phyloP scores from a whole-genome alignment of 1,140 invertebrate species.

The Protaetia brevitarsis region DNA sequence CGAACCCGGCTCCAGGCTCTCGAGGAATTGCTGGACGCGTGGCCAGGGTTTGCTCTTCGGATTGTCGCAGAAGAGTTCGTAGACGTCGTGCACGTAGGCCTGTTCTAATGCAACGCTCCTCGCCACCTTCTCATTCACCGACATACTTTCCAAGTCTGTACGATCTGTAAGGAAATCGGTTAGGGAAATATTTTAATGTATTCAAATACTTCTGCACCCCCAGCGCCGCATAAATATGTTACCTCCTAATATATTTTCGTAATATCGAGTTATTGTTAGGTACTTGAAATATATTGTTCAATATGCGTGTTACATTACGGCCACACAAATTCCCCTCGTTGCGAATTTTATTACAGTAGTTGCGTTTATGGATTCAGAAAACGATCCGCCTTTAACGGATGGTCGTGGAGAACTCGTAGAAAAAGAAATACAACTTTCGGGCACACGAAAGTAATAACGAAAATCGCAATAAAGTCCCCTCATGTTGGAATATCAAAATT shows the following conservation, averaged over 20 bases:
- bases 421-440: background rate
- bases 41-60: constrained; percentile 75
- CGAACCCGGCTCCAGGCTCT: constrained; percentile 83
- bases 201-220: no score
- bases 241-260: no score
- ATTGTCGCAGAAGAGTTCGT: constrained; percentile 79
- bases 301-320: no score
- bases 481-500: background rate
- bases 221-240: no score
- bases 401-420: no score
- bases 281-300: no score
- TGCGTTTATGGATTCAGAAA: no score
- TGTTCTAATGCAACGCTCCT: constrained; percentile 83
- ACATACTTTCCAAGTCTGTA: constrained; percentile 31
- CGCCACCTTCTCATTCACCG: constrained; percentile 60
- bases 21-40: constrained; percentile 79
- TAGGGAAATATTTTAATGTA: no score
- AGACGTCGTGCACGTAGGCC: constrained; percentile 93
- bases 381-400: background rate
- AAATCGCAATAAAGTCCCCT: background rate
- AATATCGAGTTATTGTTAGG: no score
- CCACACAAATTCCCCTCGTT: no score
- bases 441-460: background rate
- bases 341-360: no score
- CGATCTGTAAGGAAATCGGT: background rate